phyloP scores from a whole-genome alignment of 92 coral and sea anemone genomes.

The Heliopora coerulea region DNA sequence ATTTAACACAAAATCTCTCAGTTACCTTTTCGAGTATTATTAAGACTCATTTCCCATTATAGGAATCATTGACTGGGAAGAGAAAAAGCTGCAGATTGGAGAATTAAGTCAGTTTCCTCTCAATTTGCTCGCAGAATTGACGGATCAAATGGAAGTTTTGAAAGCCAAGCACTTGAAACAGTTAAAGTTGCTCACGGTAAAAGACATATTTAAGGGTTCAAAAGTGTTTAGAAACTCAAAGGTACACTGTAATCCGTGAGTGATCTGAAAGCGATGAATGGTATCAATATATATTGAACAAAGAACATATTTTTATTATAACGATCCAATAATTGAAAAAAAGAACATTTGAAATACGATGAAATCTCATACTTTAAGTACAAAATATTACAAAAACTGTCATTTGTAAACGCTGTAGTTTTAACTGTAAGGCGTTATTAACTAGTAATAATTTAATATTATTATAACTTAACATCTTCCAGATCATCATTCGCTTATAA shows the following conservation, averaged over 20 bases:
- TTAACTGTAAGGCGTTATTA: too few species aligned
- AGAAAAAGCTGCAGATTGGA: background rate
- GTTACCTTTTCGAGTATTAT: background rate
- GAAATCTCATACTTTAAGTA: too few species aligned
- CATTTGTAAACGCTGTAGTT: too few species aligned
- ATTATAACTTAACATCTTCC: too few species aligned
- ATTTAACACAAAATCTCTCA: background rate
- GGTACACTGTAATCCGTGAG: background rate
- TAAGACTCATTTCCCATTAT: background rate
- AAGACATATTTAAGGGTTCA: background rate
- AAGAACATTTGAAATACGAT: too few species aligned
- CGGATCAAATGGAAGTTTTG: background rate
- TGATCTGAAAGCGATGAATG: too few species aligned
- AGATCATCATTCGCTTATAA: too few species aligned
- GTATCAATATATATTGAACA: too few species aligned
- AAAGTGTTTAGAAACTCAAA: slow-evolving; percentile 1
- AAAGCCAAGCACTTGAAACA: slow-evolving; percentile 8
- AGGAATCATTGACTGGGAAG: background rate
- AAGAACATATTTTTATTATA: too few species aligned
- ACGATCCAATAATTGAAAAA: too few species aligned
- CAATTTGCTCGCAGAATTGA: background rate
- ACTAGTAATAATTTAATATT: too few species aligned
- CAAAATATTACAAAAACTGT: too few species aligned
- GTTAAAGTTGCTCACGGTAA: background rate
- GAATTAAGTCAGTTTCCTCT: background rate